These are phyloP conservation scores for Drosophila stalkeri DNA, from an alignment of 2,888 invertebrate genomes.

Conservation along the genomic window DNA sequence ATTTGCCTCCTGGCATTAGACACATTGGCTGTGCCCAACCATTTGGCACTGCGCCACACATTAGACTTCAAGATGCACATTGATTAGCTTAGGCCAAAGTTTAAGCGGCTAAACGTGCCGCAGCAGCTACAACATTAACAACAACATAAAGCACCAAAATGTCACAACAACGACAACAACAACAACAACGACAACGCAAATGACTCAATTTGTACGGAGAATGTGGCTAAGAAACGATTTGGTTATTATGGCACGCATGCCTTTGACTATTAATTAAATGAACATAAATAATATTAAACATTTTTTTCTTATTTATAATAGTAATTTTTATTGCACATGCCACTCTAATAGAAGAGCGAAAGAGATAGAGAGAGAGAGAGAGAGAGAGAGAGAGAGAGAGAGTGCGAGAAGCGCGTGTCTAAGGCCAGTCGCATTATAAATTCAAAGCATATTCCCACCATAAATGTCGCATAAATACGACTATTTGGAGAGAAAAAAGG, in stretches of 20 bases:
- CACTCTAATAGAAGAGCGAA: constrained; percentile 6
- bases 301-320: constrained; percentile 20
- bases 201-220: constrained; percentile 62
- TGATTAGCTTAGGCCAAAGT: constrained; percentile 72
- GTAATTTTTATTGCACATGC: constrained; percentile 42
- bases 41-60: constrained; percentile 67
- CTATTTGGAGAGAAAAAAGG: constrained; percentile 58
- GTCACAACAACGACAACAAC: constrained; percentile 9
- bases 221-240: constrained; percentile 18
- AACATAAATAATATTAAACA: constrained; percentile 48
- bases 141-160: not conserved
- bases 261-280: constrained; percentile 42
- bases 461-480: constrained; percentile 69
- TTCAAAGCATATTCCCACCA: constrained; percentile 73
- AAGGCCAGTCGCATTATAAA: constrained; percentile 47
- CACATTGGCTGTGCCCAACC: constrained; percentile 38
- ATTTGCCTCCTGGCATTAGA: constrained; percentile 63
- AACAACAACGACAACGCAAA: constrained; percentile 29
- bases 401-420: constrained; percentile 44
- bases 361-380: not conserved
- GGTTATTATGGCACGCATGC: constrained; percentile 54
- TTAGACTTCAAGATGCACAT: constrained; percentile 68
- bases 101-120: constrained; percentile 77
- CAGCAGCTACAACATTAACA: constrained; percentile 9
- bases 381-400: constrained; percentile 12